Conservation (phyloP, 2,113 vertebrate genomes). For the Peromyscus leucopus region DNA sequence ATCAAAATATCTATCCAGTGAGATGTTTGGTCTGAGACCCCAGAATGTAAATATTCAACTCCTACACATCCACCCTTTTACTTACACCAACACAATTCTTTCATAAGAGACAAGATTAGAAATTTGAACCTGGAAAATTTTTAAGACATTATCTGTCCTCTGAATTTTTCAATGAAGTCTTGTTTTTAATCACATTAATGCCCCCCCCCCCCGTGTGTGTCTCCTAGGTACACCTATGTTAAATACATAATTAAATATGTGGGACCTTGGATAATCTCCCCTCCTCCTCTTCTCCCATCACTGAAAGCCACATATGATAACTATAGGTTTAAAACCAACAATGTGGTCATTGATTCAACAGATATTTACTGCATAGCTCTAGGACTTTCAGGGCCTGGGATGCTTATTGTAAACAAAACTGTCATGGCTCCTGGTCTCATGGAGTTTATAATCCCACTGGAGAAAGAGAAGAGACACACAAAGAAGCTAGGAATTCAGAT, state of each 20-base stretch:
- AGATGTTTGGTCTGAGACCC: background rate
- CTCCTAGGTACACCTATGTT: background rate
- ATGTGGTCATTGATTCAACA: background rate
- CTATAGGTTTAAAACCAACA: background rate
- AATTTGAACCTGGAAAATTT: background rate
- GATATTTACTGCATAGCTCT: background rate
- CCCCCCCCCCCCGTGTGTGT: background rate
- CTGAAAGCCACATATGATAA: background rate
- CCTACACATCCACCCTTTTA: background rate
- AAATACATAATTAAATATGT: background rate
- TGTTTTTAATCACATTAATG: constrained; percentile 7
- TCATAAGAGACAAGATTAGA: background rate
- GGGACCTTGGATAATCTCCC: background rate
- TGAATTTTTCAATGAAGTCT: background rate
- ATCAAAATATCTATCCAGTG: background rate
- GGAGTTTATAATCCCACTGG: background rate
- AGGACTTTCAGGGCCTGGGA: background rate
- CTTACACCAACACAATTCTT: background rate
- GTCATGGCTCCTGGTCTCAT: background rate
- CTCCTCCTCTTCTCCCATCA: background rate
- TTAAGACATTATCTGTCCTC: background rate
- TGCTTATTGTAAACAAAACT: background rate
- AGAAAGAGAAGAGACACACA: background rate
- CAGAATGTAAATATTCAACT: background rate
- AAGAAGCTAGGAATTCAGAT: background rate